Evolutionary conservation across 1,140 invertebrate species (phyloP), one percentile per base, ranked within the genome.

Genomic region (Eufriesea mexicana): DNA sequence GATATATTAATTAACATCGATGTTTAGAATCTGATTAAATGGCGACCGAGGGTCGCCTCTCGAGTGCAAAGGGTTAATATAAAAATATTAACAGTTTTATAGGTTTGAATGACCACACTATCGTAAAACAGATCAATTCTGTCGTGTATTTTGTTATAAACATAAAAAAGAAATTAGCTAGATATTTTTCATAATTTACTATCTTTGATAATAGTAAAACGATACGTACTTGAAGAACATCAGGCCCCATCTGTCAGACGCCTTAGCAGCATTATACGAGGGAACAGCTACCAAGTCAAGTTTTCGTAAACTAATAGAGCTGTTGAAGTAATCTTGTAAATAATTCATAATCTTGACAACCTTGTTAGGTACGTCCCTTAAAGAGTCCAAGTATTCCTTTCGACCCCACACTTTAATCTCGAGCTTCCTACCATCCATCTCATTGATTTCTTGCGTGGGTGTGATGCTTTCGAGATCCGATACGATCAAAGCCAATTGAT

Each of bases 281-380:
- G 98, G 98, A 68, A 99, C 94, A 1, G 97, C 98, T 0, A 99
- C 95, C 20, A 98, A 94, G 93, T 99, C 98, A 72, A 97, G 92
- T 92, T 97, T 96, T 0, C 95, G 93, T 18, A 98, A 91, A 5
- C 97, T 97, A 90, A 98, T 96, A 0, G 95, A 93, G 42, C 95
- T 93, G 57, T 95, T 96, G 91, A 98, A 97, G 91, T 97, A 97
- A 16, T 96, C 93, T 90, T 97, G 96, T 84, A 97, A 95, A 83
- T 95, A 96, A 54, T 95, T 95, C 20, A 97, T 90, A n/a, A 97
- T 95, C 72, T 92, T 95, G 2, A 95, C 94, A 12, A 97, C 95
- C 73, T 97, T 95, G 28, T 95, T 92, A 25, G 96, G 94, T 1
- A 97, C 95, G 84, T 96, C 95, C 28, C 93, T 88, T n/a, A 96